Conservation (phyloP, 37 sponge, comb jelly and placozoan genomes). For the Geodia barretti region DNA sequence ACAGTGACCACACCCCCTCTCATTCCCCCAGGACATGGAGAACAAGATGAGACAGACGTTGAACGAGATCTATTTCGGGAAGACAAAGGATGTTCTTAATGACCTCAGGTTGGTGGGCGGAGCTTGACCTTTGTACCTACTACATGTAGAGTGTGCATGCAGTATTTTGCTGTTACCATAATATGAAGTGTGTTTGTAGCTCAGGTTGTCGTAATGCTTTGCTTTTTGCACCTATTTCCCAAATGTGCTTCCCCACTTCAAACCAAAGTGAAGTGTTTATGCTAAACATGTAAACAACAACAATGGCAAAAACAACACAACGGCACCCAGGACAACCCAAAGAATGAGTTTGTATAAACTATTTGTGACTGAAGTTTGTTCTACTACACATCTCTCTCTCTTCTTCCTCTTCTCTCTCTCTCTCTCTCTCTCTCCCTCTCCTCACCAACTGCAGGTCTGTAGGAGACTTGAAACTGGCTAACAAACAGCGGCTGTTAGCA, state of each 20-base stretch:
- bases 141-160: too few species aligned
- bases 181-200: too few species aligned
- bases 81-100: slow-evolving; percentile 95
- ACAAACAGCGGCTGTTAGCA: slow-evolving; percentile 41
- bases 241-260: neutral
- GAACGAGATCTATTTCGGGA: slow-evolving; percentile 96
- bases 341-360: neutral
- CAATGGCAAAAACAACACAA: too few species aligned
- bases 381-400: neutral
- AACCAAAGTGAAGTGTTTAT: neutral
- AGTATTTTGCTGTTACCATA: too few species aligned
- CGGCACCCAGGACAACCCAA: neutral
- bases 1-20: neutral
- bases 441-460: too few species aligned
- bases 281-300: neutral
- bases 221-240: neutral
- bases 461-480: slow-evolving; percentile 35
- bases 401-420: neutral
- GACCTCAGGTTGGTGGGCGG: slow-evolving; percentile 75
- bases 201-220: too few species aligned
- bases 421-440: too few species aligned
- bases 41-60: slow-evolving; percentile 88
- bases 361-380: neutral
- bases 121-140: too few species aligned
- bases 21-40: slow-evolving; percentile 84